These are phyloP conservation scores for Neria commutata DNA, from an alignment of 2,888 invertebrate genomes.

Conservation along the genomic window DNA sequence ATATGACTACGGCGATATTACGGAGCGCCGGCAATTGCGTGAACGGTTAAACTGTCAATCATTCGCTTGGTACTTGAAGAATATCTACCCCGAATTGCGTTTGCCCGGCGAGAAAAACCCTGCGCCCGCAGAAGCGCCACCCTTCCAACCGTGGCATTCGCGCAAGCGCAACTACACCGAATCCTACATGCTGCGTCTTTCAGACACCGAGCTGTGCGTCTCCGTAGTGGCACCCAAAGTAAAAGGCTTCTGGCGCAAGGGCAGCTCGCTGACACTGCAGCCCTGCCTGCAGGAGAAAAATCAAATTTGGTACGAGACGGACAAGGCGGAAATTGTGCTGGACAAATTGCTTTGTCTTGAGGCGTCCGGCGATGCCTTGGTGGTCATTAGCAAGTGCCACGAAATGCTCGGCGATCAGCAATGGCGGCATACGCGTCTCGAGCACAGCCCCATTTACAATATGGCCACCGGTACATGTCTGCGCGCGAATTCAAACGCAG, in stretches of 20 bases:
- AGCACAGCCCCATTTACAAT: constrained; percentile 80
- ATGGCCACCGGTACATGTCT: constrained; percentile 86
- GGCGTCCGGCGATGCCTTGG: constrained; percentile 68
- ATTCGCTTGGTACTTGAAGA: constrained; percentile 93
- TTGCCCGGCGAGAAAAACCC: constrained; percentile 64
- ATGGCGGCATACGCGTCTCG: constrained; percentile 81
- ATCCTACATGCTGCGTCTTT: constrained; percentile 75
- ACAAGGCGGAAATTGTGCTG: constrained; percentile 80
- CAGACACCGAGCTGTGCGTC: constrained; percentile 76
- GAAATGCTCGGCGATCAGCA: constrained; percentile 90
- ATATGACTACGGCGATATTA: constrained; percentile 79
- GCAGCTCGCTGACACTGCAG: constrained; percentile 71
- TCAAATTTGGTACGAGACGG: constrained; percentile 79
- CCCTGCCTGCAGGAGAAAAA: constrained; percentile 73
- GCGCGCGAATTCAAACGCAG: constrained; percentile 64
- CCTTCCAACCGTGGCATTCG: constrained; percentile 83
- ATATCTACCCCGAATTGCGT: constrained; percentile 90
- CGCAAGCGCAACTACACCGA: constrained; percentile 77
- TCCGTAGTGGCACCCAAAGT: constrained; percentile 66
- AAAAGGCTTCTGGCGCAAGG: constrained; percentile 70
- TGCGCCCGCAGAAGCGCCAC: constrained; percentile 62
- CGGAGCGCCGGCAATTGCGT: constrained; percentile 74
- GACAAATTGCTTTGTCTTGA: constrained; percentile 87
- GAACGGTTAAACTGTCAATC: constrained; percentile 78
- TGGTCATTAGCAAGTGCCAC: constrained; percentile 88